A percentile compares a stretch with the other conserved stretches of the same genome.
phyloP scores from a whole-genome alignment of 2,797 vertebrate species.

The Takifugu rubripes region DNA sequence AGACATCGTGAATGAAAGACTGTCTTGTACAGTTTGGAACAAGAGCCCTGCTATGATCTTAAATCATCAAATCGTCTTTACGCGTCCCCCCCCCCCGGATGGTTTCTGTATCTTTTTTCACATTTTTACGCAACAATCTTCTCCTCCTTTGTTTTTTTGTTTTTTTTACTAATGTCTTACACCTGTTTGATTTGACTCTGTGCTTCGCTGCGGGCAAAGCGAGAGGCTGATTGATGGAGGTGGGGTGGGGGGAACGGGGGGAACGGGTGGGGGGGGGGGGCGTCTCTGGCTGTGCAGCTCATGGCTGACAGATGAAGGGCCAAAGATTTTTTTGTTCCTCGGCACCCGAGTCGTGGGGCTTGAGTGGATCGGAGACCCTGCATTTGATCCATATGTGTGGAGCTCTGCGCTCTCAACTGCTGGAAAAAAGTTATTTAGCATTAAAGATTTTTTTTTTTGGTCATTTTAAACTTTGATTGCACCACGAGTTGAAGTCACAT shows the following conservation, averaged over 20 bases:
- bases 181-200: constrained; percentile 13
- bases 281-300: constrained; percentile 42
- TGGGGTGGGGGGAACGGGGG: constrained; percentile 32
- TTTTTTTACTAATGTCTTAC: constrained; percentile 26
- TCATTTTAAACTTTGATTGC: no score
- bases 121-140: constrained; percentile 10
- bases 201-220: constrained; percentile 44
- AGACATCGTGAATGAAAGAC: no score
- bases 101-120: constrained; percentile 13
- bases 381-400: background rate
- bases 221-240: constrained; percentile 58
- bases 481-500: no score
- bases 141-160: constrained; percentile 25
- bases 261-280: constrained; percentile 54
- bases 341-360: constrained; percentile 43
- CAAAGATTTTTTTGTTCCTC: constrained; percentile 47
- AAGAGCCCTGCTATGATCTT: no score
- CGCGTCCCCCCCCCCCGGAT: background rate
- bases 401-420: background rate
- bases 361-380: constrained; percentile 47
- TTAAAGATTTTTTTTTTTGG: background rate
- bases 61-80: background rate
- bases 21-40: no score
- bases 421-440: background rate
- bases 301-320: constrained; percentile 53